phyloP scores from a whole-genome alignment of 1,140 invertebrate genomes.

The Listronotus oregonensis region DNA sequence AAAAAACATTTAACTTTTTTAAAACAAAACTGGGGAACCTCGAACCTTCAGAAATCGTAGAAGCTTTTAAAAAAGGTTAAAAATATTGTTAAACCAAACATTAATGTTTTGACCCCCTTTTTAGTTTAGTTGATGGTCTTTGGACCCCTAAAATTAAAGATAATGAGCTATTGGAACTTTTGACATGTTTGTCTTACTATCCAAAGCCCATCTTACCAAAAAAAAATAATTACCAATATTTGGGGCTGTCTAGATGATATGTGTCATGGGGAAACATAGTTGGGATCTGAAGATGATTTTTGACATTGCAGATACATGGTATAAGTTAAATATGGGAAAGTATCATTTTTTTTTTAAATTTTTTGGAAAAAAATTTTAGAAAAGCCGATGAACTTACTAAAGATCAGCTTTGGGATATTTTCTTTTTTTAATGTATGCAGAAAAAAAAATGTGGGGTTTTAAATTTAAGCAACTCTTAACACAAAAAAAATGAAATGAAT shows the following conservation, averaged over 20 bases:
- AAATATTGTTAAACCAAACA: conserved; percentile 51
- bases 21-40: conserved; percentile 42
- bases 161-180: conserved; percentile 53
- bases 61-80: conserved; percentile 53
- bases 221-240: conserved; percentile 58
- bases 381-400: conserved; percentile 57
- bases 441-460: conserved; percentile 57
- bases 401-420: conserved; percentile 61
- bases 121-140: conserved; percentile 55
- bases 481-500: conserved; percentile 57
- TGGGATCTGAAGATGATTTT: conserved; percentile 57
- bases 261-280: conserved; percentile 52
- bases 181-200: conserved; percentile 51
- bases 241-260: conserved; percentile 62
- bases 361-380: conserved; percentile 57
- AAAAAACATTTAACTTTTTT: conserved; percentile 40
- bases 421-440: conserved; percentile 62
- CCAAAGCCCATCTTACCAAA: conserved; percentile 52
- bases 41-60: conserved; percentile 47
- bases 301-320: conserved; percentile 60
- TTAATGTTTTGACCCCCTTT: conserved; percentile 55
- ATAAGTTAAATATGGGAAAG: conserved; percentile 54
- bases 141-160: conserved; percentile 55
- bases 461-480: conserved; percentile 60
- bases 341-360: conserved; percentile 56